Conservation (phyloP, 2,888 invertebrate species). For the Melieria picta region DNA sequence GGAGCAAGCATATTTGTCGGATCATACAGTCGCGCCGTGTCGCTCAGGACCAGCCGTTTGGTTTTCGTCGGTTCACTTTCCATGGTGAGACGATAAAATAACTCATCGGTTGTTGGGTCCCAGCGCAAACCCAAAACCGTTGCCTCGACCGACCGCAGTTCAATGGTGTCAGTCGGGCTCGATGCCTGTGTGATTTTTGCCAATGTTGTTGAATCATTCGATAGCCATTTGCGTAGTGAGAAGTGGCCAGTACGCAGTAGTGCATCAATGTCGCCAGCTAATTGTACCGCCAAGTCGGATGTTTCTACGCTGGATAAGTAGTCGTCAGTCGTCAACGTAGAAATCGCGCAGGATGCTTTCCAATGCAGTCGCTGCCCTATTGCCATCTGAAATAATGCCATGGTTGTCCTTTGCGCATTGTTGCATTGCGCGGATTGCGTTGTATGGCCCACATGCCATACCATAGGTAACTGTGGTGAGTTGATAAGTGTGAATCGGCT, state of each 20-base stretch:
- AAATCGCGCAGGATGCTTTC: slow-evolving; percentile 16
- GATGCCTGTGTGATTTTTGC: no score
- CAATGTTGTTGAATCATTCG: no score
- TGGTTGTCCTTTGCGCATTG: slow-evolving; percentile 25
- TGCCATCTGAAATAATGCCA: not conserved
- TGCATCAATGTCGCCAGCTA: no score
- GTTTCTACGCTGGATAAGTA: slow-evolving; percentile 2
- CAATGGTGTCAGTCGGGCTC: no score
- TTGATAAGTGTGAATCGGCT: slow-evolving; percentile 3
- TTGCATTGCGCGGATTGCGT: slow-evolving; percentile 23
- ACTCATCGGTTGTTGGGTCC: no score
- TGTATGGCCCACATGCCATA: slow-evolving; percentile 26
- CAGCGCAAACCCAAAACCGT: no score
- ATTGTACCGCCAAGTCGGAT: not conserved
- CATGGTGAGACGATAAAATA: no score
- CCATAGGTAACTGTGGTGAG: slow-evolving; percentile 31
- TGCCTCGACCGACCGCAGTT: no score
- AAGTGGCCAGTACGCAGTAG: no score
- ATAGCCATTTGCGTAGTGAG: no score
- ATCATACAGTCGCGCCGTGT: not conserved
- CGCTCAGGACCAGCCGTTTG: no score
- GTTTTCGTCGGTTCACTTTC: no score
- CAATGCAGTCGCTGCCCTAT: not conserved
- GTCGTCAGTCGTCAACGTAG: slow-evolving; percentile 22
- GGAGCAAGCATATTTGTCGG: not conserved